Evolutionary conservation across 2,113 vertebrate genomes (phyloP), one percentile per base, ranked within the genome.

Genomic region (Hippocampus guttulatus): DNA sequence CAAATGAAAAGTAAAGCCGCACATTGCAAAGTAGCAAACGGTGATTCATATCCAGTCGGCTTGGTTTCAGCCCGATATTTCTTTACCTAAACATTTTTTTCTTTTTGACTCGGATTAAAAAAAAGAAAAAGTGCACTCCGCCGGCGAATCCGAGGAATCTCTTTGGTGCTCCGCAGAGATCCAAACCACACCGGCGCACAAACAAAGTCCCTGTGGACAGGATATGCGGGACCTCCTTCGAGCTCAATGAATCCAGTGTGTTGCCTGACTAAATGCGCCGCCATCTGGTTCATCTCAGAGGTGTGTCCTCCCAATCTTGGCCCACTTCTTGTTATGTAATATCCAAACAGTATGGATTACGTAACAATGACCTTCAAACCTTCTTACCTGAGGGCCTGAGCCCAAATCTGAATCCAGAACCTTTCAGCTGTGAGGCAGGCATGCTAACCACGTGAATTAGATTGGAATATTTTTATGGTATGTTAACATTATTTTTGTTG

Each of bases 211-310:
- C 60, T 51, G n/a, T 57, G 20, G 61, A 77, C 74, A 61, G 73
- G 69, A 69, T 57, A 41, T 74, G 67, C 70, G 45, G 67, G 65
- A 74, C 71, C 54, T 74, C 68, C 64, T 60, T 25, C 0, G 43
- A 11, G 1, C 74, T 82, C 63, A 84, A 76, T 85, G 79, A 79
- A 66, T 77, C 63, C 78, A 73, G 68, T 81, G 70, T 83, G 73
- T 75, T 84, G 52, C 73, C 54, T 38, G 72, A 67, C 38, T 43
- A 67, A 84, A 71, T 30, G 73, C 73, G 69, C 64, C 30, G 15
- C 23, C 76, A 84, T 87, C 85, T 90, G 84, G 70, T 86, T 85
- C 71, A 74, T 81, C 75, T 88, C 82, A 84, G 64, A 43, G 55
- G 71, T 51, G 67, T 67, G 70, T 83, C 82, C 65, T 63, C 60